These are phyloP conservation scores for Sphenodon punctatus DNA, from an alignment of 2,797 vertebrate genomes.

Conservation along the genomic window DNA sequence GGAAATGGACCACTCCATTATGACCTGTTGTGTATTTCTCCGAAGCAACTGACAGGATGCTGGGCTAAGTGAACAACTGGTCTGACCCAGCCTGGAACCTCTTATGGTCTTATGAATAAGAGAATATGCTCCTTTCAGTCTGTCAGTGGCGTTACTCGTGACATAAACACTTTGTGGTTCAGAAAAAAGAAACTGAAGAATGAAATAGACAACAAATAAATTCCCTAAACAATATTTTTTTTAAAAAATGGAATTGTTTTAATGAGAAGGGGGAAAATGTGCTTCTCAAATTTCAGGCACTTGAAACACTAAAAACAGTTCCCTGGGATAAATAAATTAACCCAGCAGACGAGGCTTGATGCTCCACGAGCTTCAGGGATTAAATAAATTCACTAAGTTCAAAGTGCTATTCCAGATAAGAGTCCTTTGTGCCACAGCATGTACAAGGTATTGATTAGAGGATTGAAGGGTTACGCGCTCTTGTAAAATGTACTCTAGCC, in stretches of 20 bases:
- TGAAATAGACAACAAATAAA: not conserved
- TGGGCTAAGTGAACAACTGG: too few species aligned
- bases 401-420: slow-evolving; percentile 55
- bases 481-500: slow-evolving; percentile 23
- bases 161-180: not conserved
- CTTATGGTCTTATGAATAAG: not conserved
- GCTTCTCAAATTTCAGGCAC: slow-evolving; percentile 44
- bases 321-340: slow-evolving; percentile 57
- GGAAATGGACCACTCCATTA: too few species aligned
- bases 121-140: not conserved
- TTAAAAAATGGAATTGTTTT: not conserved
- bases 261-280: not conserved
- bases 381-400: slow-evolving; percentile 52
- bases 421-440: slow-evolving; percentile 60
- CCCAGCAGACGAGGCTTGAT: slow-evolving; percentile 36
- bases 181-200: not conserved
- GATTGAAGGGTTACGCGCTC: slow-evolving; percentile 46
- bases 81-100: too few species aligned
- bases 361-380: slow-evolving; percentile 53
- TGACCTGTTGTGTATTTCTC: too few species aligned
- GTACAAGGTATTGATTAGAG: slow-evolving; percentile 55
- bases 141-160: not conserved
- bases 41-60: too few species aligned
- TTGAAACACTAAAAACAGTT: slow-evolving; percentile 55
- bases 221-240: slow-evolving; percentile 15